phyloP scores from a whole-genome alignment of 2,888 invertebrate genomes.

The Cosmia trapezina region DNA sequence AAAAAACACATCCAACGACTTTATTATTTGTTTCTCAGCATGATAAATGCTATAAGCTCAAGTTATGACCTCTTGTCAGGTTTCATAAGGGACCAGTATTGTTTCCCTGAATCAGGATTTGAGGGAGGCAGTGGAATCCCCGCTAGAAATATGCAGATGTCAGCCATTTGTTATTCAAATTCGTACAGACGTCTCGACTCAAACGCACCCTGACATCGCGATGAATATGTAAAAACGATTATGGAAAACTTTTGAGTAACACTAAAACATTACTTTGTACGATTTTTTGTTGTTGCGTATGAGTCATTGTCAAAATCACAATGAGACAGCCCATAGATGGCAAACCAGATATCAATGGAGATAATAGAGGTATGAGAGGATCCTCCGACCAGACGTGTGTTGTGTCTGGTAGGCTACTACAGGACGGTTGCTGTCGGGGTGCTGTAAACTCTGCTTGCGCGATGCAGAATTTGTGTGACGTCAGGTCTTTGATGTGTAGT shows the following conservation, averaged over 20 bases:
- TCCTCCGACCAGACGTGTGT: too few species aligned
- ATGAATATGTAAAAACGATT: conserved; percentile 90
- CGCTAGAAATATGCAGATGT: conserved; percentile 85
- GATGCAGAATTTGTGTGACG: too few species aligned
- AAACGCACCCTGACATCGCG: conserved; percentile 86
- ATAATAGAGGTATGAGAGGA: not conserved
- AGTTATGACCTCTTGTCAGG: conserved; percentile 70
- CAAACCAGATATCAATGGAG: conserved; percentile 13
- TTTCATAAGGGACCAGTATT: conserved; percentile 73
- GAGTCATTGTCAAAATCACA: conserved; percentile 45
- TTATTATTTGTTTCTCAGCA: conserved; percentile 56
- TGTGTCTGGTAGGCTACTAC: too few species aligned
- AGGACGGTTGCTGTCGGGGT: too few species aligned
- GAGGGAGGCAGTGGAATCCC: conserved; percentile 77
- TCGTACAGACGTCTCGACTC: conserved; percentile 83
- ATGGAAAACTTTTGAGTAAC: conserved; percentile 85
- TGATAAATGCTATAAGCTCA: conserved; percentile 67
- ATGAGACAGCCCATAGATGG: conserved; percentile 4
- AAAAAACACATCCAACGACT: conserved; percentile 26
- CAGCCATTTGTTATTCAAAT: conserved; percentile 90
- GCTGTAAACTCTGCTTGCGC: too few species aligned
- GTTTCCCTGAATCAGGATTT: conserved; percentile 76
- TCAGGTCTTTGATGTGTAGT: too few species aligned
- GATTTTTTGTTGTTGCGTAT: conserved; percentile 54
- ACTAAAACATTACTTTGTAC: conserved; percentile 68